Base-by-base conservation (phyloP, 1,140 invertebrate species). In the Heliothis virescens region DNA sequence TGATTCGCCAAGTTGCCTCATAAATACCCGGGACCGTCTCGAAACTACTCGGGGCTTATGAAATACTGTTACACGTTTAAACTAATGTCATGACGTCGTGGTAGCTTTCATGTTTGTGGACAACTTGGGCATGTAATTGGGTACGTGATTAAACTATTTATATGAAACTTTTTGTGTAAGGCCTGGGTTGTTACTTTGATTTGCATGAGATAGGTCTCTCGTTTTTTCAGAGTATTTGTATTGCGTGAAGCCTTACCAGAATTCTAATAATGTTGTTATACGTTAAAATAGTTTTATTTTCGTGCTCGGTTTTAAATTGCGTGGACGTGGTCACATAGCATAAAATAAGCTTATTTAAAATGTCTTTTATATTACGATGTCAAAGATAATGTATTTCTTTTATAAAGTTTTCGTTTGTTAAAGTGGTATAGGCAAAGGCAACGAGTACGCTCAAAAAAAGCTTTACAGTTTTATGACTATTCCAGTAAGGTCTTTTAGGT, bases 1-100 rank as follows among this genome's bases (percentile, higher is more conserved):
- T 79, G 81, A 83, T 84, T 79, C 80, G 75, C 57, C 48, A 79
- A 79, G 60, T 80, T 80, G 29, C 1, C 50, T 63, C 57, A 71
- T 63, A 41, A 53, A 29, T 72, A 26, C 62, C 5, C 10, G 69
- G 0, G 52, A 21, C 48, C 18, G 47, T 47, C 50, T 75, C 77
- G 55, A 53, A 76, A 63, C 74, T 48, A 41, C 15, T 59, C 16
- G 15, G 47, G 29, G n/a, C 26, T 72, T 71, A 34, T 52, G 67
- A 53, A 71, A 34, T 72, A 72, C 52, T 55, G 26, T 72, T 55
- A 72, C 13, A 55, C 12, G 47, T 53, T 69, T 2, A 50, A 34
- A 72, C 18, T 67, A 50, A 67, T 50, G 16, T 67, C 63, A 50
- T 67, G 63, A 34, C 34, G n/a, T 63, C 62, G 29, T n/a, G 29